Evolutionary conservation across 2,888 invertebrate species (phyloP), one percentile per base, ranked within the genome.

Genomic region (Resseliella maxima): DNA sequence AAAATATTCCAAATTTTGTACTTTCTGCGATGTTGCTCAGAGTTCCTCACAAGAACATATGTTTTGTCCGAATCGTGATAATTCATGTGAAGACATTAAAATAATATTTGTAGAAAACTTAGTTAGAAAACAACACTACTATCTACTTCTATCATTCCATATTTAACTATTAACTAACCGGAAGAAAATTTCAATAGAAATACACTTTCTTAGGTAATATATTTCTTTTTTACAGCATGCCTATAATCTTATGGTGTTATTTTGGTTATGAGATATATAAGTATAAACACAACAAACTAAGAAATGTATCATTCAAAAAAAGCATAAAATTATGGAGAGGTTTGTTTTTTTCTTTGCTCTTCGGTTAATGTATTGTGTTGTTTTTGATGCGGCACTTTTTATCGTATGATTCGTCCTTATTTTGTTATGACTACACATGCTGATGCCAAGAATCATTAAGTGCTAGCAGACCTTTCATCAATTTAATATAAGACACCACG

Each of bases 281-380:
- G 59, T 2, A 59, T 59, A 59, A 59, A 59, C 3, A 59, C 12
- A 3, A 2, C 59, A 59, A 59, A 59, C 59, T 24, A 59, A 59
- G 59, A 59, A 27, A 59, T 59, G 59, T 59, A 59, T 59, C 59
- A 59, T 59, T 27, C 59, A 59, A 8, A 3, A 59, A 59, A 59
- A 59, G 3, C 59, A 59, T 59, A 24, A 59, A 59, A 59, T 59
- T 24, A 59, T 59, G 3, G 59, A 27, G 59, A 59, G 24, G 59
- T 27, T 59, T 27, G 18, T 59, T 59, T 59, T 15, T 27, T 12
- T 12, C 27, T 59, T 59, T 59, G 24, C 59, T 24, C 12, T 24
- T 59, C 27, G 59, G 59, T 50, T 50, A 18, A 50, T 59, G 59
- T 24, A 24, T 24, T 59, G 59, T 27, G 5, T 59, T 59, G 2